phyloP scores from a whole-genome alignment of 2,888 invertebrate species.

The Melanchra persicariae region DNA sequence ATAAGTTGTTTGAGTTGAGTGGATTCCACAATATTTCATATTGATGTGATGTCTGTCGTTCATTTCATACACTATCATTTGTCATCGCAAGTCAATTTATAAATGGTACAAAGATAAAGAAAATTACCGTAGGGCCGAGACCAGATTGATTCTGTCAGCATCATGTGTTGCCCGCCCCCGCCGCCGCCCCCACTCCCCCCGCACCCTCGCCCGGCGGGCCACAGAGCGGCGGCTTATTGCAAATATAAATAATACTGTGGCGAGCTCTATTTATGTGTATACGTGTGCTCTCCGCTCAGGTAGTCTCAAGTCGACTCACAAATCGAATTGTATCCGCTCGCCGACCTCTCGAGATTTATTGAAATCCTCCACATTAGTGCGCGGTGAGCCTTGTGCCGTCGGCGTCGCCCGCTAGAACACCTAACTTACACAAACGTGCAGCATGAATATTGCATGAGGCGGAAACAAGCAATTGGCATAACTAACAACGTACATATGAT shows the following conservation, averaged over 20 bases:
- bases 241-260: slow-evolving; percentile 54
- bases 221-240: slow-evolving; percentile 40
- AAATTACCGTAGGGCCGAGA: neutral
- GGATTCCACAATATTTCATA: too few species aligned
- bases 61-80: neutral
- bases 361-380: slow-evolving; percentile 35
- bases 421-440: slow-evolving; percentile 16
- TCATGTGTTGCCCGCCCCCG: neutral
- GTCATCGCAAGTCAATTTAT: neutral
- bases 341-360: slow-evolving; percentile 47
- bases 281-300: slow-evolving; percentile 39
- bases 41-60: neutral
- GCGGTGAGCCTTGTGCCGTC: slow-evolving; percentile 10
- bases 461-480: slow-evolving; percentile 22
- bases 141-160: slow-evolving; percentile 27
- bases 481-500: slow-evolving; percentile 26
- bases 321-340: slow-evolving; percentile 44
- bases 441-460: slow-evolving; percentile 50
- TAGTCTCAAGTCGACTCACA: slow-evolving; percentile 35
- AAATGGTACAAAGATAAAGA: neutral
- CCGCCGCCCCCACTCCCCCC: neutral
- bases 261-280: slow-evolving; percentile 18
- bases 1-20: neutral
- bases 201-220: neutral
- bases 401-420: neutral